These are phyloP conservation scores for Cetonia aurata DNA, from an alignment of 2,888 invertebrate genomes.

Conservation along the genomic window DNA sequence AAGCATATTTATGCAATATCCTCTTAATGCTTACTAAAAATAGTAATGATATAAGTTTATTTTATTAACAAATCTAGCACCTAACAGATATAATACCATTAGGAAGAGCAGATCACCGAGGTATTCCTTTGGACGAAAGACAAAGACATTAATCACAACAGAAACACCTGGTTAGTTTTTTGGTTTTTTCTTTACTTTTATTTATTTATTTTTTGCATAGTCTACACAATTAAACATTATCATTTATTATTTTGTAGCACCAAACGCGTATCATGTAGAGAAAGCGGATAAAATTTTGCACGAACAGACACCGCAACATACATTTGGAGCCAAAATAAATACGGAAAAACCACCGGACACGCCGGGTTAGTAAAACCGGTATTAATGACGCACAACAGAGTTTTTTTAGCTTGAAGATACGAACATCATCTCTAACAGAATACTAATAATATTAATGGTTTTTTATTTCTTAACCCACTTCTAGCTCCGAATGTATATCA, in stretches of 20 bases:
- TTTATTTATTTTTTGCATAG: conserved; percentile 2
- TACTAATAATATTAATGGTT: conserved; percentile 11
- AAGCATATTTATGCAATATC: background rate
- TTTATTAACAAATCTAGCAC: conserved; percentile 54
- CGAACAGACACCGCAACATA: conserved; percentile 73
- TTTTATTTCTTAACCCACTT: conserved; percentile 35
- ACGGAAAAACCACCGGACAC: conserved; percentile 69
- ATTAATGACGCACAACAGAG: background rate
- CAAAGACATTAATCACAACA: conserved; percentile 65
- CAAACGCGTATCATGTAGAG: conserved; percentile 70
- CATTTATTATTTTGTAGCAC: conserved; percentile 61
- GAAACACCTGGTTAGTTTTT: conserved; percentile 58
- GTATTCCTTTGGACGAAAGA: conserved; percentile 73
- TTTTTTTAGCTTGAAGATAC: background rate
- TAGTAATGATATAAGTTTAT: conserved; percentile 40
- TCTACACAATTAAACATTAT: background rate
- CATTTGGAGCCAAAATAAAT: conserved; percentile 72
- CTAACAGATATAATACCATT: conserved; percentile 61
- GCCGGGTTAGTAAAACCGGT: conserved; percentile 70
- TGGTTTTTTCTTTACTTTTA: conserved; percentile 25
- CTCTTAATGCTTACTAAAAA: conserved; percentile 31
- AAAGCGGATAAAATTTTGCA: conserved; percentile 70
- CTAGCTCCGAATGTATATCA: conserved; percentile 53
- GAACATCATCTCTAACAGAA: background rate
- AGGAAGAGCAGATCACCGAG: conserved; percentile 48